A percentile compares a stretch with the other conserved stretches of the same genome.
These are phyloP conservation scores for Epicauta chinensis DNA, from an alignment of 1,140 invertebrate species.

Conservation along the genomic window DNA sequence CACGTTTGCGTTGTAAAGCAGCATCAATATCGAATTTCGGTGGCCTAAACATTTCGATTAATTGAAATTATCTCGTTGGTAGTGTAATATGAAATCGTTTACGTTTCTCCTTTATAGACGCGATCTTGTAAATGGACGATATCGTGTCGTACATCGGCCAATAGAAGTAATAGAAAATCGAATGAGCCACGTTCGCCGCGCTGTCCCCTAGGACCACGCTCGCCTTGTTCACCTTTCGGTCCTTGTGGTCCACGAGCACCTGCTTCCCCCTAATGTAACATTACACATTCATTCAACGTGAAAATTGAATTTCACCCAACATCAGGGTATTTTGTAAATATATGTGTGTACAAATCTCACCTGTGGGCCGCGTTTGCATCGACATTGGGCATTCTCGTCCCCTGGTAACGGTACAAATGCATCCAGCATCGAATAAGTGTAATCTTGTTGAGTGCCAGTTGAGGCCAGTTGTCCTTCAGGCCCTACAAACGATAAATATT, in stretches of 20 bases:
- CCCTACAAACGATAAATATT: too few species aligned
- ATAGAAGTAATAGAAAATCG: slow-evolving; percentile 54
- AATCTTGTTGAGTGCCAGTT: slow-evolving; percentile 16
- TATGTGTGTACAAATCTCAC: slow-evolving; percentile 41
- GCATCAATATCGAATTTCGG: slow-evolving; percentile 34
- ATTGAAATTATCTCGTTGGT: slow-evolving; percentile 4
- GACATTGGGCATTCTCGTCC: slow-evolving; percentile 39
- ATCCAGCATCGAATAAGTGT: slow-evolving; percentile 48
- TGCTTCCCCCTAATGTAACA: slow-evolving; percentile 47
- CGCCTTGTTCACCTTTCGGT: slow-evolving; percentile 51
- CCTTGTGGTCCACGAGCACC: slow-evolving; percentile 49
- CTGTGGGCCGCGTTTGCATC: slow-evolving; percentile 53
- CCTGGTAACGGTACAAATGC: slow-evolving; percentile 48
- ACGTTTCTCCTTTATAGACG: slow-evolving; percentile 54
- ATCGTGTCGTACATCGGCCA: slow-evolving; percentile 57
- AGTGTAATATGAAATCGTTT: slow-evolving; percentile 30
- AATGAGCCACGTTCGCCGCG: slow-evolving; percentile 54
- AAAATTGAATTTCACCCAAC: slow-evolving; percentile 11
- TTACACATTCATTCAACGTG: slow-evolving; percentile 1
- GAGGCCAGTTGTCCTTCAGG: slow-evolving; percentile 8
- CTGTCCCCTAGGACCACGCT: slow-evolving; percentile 49
- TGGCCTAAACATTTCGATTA: too few species aligned
- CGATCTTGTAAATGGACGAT: slow-evolving; percentile 53
- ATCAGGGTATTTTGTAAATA: too few species aligned
- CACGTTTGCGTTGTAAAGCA: slow-evolving; percentile 26